Evolutionary conservation across 2,888 invertebrate species (phyloP).

Genomic region (Euspilapteryx auroguttella): DNA sequence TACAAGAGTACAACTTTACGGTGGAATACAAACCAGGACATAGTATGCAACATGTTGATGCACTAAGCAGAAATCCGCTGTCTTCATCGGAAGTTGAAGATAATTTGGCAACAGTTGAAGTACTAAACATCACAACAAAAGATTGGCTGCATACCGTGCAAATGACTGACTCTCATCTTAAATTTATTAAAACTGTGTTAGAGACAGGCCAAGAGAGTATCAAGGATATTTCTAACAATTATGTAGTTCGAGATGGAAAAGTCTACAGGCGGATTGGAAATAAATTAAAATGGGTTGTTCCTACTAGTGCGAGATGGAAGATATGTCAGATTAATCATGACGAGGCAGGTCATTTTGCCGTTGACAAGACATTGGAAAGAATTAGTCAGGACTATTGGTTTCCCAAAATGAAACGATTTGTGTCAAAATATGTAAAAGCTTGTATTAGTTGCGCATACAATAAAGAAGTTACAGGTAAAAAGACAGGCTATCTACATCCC

Average conservation of each 20-base stretch:
- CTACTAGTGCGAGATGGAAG: constrained; percentile 7
- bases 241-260: constrained; percentile 5
- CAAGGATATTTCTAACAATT: constrained; percentile 6
- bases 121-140: not conserved
- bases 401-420: constrained; percentile 9
- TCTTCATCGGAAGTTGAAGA: not conserved
- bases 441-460: constrained; percentile 8
- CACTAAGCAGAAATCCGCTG: constrained; percentile 12
- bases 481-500: constrained; percentile 7
- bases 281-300: constrained; percentile 7
- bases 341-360: constrained; percentile 9
- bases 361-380: constrained; percentile 8
- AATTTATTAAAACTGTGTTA: not conserved
- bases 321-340: constrained; percentile 8
- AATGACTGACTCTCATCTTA: not conserved
- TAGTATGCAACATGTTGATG: constrained; percentile 14
- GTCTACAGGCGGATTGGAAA: constrained; percentile 4
- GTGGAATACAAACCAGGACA: constrained; percentile 10
- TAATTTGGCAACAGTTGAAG: not conserved
- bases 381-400: constrained; percentile 8
- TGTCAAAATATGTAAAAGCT: constrained; percentile 8
- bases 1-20: constrained; percentile 11
- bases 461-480: constrained; percentile 5
- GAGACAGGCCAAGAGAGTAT: constrained; percentile 1
- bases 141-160: not conserved